These are phyloP conservation scores for Patagioenas fasciata DNA, from an alignment of 2,113 vertebrate species.

Conservation along the genomic window DNA sequence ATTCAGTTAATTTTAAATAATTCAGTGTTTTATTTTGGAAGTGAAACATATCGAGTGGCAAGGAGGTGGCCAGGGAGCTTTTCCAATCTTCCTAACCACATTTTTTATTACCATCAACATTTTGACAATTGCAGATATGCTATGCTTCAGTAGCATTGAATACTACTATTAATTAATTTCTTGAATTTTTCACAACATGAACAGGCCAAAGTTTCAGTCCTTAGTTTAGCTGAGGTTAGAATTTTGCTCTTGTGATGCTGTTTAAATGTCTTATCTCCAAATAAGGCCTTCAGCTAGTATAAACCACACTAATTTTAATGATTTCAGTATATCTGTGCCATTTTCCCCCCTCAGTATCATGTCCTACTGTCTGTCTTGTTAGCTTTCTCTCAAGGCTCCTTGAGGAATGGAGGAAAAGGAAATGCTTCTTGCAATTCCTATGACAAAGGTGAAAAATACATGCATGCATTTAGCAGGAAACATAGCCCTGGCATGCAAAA, in stretches of 20 bases:
- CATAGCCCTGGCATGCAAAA: neutral
- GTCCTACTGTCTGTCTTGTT: neutral
- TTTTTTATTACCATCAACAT: neutral
- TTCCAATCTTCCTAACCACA: neutral
- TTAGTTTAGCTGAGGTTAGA: neutral
- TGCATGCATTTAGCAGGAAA: neutral
- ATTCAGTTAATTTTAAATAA: neutral
- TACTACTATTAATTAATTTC: neutral
- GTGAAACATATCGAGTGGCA: neutral
- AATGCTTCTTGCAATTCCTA: neutral
- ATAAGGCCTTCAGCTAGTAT: neutral
- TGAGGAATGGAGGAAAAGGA: neutral
- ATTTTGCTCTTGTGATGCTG: neutral
- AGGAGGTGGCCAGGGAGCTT: neutral
- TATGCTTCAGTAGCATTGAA: neutral
- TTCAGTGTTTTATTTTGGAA: neutral
- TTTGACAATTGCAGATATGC: neutral
- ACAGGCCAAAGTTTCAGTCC: neutral
- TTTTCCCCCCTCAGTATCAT: neutral
- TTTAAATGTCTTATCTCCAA: neutral
- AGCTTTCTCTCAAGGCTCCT: neutral
- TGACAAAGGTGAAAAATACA: neutral
- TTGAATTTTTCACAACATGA: neutral
- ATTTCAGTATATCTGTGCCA: neutral
- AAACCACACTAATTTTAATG: neutral